Evolutionary conservation across 1,140 invertebrate species (phyloP).

Genomic region (Leptopilina clavipes): DNA sequence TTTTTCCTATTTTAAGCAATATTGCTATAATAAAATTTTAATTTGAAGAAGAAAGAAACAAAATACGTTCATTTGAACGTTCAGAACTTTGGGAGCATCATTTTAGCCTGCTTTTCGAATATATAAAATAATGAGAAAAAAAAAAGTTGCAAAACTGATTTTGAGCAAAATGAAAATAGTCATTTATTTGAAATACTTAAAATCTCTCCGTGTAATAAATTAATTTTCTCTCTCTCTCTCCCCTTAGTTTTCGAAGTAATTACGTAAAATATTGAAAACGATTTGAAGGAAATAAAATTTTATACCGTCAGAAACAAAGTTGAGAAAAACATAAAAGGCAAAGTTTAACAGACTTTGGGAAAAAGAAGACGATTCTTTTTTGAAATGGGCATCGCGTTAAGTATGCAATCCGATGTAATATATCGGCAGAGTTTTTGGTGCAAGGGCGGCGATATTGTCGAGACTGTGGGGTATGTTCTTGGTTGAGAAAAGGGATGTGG

Average conservation of each 20-base stretch:
- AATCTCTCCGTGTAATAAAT: too few species aligned
- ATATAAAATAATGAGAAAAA: too few species aligned
- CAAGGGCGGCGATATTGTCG: slow-evolving; percentile 32
- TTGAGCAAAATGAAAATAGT: too few species aligned
- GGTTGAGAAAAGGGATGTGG: slow-evolving; percentile 13
- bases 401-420: slow-evolving; percentile 29
- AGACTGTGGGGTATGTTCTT: slow-evolving; percentile 25
- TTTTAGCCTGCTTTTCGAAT: too few species aligned
- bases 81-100: too few species aligned
- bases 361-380: slow-evolving; percentile 23
- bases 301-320: background rate
- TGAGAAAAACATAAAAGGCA: slow-evolving; percentile 20
- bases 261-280: slow-evolving; percentile 6
- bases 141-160: too few species aligned
- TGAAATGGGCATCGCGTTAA: slow-evolving; percentile 33
- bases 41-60: too few species aligned
- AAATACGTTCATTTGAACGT: too few species aligned
- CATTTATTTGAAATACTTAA: too few species aligned
- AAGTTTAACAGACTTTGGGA: slow-evolving; percentile 18
- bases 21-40: too few species aligned
- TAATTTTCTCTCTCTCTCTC: background rate
- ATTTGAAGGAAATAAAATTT: slow-evolving; percentile 8
- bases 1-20: too few species aligned
- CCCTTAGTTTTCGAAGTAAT: background rate
- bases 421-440: slow-evolving; percentile 23